Percentiles rank a stretch among this genome's conserved stretches.
These are phyloP conservation scores for Anadara kagoshimensis DNA, from an alignment of 1,140 invertebrate species.

Conservation along the genomic window DNA sequence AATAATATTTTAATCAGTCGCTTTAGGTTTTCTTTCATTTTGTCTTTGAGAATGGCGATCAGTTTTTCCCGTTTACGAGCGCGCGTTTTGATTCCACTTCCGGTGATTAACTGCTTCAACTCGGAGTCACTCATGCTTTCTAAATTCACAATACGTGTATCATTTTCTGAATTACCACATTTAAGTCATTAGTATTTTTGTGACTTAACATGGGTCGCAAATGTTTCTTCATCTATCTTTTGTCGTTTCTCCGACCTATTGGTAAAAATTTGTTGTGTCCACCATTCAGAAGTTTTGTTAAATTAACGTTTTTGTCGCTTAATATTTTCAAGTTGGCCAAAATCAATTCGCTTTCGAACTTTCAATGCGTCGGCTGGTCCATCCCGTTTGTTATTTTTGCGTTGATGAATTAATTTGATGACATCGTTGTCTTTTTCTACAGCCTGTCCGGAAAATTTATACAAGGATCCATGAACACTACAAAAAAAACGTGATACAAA, in stretches of 20 bases:
- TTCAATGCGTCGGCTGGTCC: background rate
- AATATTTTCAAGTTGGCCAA: background rate
- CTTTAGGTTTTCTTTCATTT: no score
- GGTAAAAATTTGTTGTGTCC: background rate
- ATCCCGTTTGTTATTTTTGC: slow-evolving; percentile 9
- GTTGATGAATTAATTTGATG: slow-evolving; percentile 9
- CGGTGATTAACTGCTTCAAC: no score
- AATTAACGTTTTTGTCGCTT: background rate
- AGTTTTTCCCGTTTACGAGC: no score
- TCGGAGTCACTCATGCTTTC: no score
- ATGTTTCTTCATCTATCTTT: background rate
- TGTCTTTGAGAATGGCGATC: no score
- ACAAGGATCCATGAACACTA: slow-evolving; percentile 6
- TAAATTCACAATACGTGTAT: no score
- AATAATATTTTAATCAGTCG: no score
- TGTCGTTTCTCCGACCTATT: background rate
- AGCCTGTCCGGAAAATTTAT: slow-evolving; percentile 5
- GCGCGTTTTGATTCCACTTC: no score
- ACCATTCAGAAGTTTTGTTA: slow-evolving; percentile 10
- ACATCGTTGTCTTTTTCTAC: slow-evolving; percentile 19
- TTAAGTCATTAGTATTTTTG: no score
- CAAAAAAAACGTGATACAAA: slow-evolving; percentile 5
- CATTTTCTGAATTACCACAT: no score
- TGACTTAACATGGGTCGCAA: background rate
- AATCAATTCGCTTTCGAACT: slow-evolving; percentile 14